These are phyloP conservation scores for Melinopterus prodromus DNA, from an alignment of 2,888 invertebrate species.

Conservation along the genomic window DNA sequence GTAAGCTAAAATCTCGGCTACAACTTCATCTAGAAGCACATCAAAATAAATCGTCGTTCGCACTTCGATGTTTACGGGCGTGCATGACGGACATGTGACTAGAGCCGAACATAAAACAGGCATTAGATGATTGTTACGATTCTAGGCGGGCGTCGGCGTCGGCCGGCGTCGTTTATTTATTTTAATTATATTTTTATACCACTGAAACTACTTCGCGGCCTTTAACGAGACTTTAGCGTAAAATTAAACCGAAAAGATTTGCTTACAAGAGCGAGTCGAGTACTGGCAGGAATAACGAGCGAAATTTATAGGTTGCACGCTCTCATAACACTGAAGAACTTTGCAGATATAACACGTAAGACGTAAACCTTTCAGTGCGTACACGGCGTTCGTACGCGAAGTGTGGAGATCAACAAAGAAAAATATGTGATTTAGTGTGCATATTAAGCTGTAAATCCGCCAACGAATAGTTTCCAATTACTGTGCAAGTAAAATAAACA, in stretches of 20 bases:
- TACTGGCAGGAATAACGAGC: background rate
- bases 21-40: slow-evolving; percentile 16
- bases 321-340: background rate
- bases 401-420: background rate
- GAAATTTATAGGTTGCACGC: background rate
- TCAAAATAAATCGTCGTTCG: slow-evolving; percentile 41
- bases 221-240: background rate
- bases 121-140: slow-evolving; percentile 4
- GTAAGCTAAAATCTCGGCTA: background rate
- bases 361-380: slow-evolving; percentile 4
- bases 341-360: background rate
- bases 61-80: slow-evolving; percentile 38
- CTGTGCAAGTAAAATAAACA: background rate
- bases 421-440: background rate
- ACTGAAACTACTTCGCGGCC: background rate
- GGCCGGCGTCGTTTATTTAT: background rate
- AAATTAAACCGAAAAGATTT: background rate
- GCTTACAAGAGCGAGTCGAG: background rate
- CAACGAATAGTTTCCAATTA: background rate
- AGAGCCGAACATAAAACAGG: slow-evolving; percentile 7
- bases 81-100: slow-evolving; percentile 40
- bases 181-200: slow-evolving; percentile 4
- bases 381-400: background rate
- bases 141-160: background rate
- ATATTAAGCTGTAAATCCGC: background rate